Percentiles rank a stretch among this genome's conserved stretches.
Evolutionary conservation across 1,140 invertebrate genomes (phyloP).

Genomic region (Caenorhabditis brenneri): DNA sequence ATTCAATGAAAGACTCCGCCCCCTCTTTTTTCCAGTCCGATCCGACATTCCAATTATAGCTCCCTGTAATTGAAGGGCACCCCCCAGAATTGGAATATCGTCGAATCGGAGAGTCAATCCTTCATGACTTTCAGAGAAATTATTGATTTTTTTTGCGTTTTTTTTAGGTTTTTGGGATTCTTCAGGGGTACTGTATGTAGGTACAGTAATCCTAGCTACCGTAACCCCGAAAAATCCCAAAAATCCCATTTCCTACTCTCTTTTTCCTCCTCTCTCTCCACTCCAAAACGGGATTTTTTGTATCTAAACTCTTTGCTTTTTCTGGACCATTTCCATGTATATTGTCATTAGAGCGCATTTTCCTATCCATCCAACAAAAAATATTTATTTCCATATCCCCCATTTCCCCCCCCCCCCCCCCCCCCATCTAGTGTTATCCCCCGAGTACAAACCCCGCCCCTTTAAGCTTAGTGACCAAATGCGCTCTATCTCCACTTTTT

Average conservation of each 20-base stretch:
- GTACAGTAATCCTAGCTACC: no score
- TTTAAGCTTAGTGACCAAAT: not conserved
- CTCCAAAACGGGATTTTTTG: constrained; percentile 27
- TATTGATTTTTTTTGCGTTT: not conserved
- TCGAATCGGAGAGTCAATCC: constrained; percentile 34
- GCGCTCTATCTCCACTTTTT: not conserved
- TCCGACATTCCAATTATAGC: not conserved
- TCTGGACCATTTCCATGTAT: not conserved
- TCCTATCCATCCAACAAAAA: not conserved
- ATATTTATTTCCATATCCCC: not conserved
- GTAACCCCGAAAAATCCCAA: no score
- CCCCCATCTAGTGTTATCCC: not conserved
- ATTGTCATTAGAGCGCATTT: constrained; percentile 14
- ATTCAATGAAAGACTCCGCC: constrained; percentile 35
- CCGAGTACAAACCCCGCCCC: constrained; percentile 19
- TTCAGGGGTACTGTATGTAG: no score
- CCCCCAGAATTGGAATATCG: not conserved
- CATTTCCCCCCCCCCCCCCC: not conserved
- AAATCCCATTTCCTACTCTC: not conserved
- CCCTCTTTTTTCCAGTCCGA: not conserved
- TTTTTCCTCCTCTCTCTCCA: not conserved
- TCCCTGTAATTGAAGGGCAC: not conserved
- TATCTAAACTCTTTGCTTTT: not conserved
- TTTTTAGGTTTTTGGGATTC: no score
- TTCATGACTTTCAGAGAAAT: constrained; percentile 29